Evolutionary conservation across 2,888 invertebrate genomes (phyloP), one percentile per base, ranked within the genome.

Genomic region (Shargacucullia verbasci): DNA sequence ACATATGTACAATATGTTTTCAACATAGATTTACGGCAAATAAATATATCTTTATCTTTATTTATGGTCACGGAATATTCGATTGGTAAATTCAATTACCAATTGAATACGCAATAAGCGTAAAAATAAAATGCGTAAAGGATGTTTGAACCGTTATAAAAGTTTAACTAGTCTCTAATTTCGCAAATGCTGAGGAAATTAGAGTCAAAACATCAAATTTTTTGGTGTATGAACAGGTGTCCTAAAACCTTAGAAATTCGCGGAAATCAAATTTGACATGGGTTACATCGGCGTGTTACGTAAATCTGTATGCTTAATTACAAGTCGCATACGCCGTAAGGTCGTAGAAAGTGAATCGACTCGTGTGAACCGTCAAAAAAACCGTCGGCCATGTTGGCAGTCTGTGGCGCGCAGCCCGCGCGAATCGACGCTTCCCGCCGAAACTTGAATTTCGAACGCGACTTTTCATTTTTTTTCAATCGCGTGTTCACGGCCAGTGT

Each of bases 261-360:
- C 85, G 87, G 88, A 90, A 88, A 90, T 85, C 81, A 81, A 84
- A 82, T 83, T 82, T 79, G 80, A 79, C 84, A 82, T 76, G 81
- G 82, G 89, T 91, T 90, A 91, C 91, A 91, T 90, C 88, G 88
- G 67, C 73, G 71, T 70, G 81, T 94, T 94, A 93, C 92, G 93
- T 93, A 93, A 93, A 90, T 79, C 82, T 88, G 84, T 87, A 90
- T 89, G 88, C 87, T 89, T 93, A 92, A 93, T 94, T 92, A 92
- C 86, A 84, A 89, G 89, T 88, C 90, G 87, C 89, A 92, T 87
- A 91, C 89, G 90, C 88, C 86, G 87, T 94, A 93, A 94, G 93
- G 93, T 93, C 93, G 92, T 94, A 94, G 93, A 94, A 94, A 94
- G 93, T 94, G 92, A 94, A 92, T 92, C 88, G 93, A 86, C 92